Base-by-base conservation (phyloP, 1,140 invertebrate genomes). In the Drosophila mauritiana region DNA sequence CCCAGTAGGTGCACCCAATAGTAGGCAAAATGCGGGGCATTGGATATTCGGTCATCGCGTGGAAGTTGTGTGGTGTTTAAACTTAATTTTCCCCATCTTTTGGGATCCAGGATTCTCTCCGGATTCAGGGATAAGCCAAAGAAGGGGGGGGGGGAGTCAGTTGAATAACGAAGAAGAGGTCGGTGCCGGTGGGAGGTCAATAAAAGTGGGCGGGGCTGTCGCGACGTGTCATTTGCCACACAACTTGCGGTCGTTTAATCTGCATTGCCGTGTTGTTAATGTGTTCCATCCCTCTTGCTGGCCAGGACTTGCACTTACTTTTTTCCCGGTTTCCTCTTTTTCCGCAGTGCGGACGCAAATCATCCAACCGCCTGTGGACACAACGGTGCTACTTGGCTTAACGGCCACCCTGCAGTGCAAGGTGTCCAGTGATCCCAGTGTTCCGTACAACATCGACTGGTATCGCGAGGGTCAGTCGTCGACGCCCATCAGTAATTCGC, bases 391-490 rank as follows among this genome's bases (percentile, higher is more conserved):
- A 43, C 93, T 99, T 2, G 98, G 98, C 17, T 96, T 98, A 52
- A 98, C 96, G 34, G 98, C 98, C 1, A 96, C 96, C 17, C 93
- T 99, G 53, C 97, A 98, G 80, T 99, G 98, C 93, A 97, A 97
- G 93, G 96, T 99, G 27, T 97, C 96, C n/a, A 97, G 96, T 85
- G 98, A 99, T 93, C 96, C 97, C 20, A 95, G 95, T 68, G 96
- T 99, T n/a, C 95, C 96, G n/a, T 98, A 96, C 82, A 95, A 96
- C 74, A 95, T 99, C 74, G 95, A 96, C 73, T 99, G 98, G 98
- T 97, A 96, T 92, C 97, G 97, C 80, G 96, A 97, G 92, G 95
- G 95, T 86, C 95, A 96, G 95, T 31, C 75, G 42, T 70, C 77
- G n/a, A 51, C 48, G 43, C 86, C 91, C 70, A 92, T 92, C 46